phyloP scores from a whole-genome alignment of 2,797 vertebrate genomes.

The Pipistrellus kuhlii region DNA sequence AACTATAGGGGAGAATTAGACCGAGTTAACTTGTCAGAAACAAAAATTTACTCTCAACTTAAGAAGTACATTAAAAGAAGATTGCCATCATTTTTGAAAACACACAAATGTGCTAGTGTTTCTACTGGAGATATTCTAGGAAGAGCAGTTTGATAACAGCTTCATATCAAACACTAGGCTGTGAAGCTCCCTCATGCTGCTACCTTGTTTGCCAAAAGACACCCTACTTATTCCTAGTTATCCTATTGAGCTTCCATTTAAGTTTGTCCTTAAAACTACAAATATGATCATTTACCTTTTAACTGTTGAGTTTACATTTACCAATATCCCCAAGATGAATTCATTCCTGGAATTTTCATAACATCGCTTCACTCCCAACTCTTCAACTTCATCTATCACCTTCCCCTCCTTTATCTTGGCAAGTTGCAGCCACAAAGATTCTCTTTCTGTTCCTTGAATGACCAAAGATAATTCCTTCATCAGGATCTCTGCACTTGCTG shows the following conservation, averaged over 20 bases:
- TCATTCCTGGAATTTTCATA: slow-evolving; percentile 37
- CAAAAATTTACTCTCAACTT: slow-evolving; percentile 52
- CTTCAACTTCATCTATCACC: background rate
- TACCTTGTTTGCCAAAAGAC: slow-evolving; percentile 59
- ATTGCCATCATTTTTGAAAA: slow-evolving; percentile 48
- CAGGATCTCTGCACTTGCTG: background rate
- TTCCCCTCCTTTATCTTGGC: background rate
- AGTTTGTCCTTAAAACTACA: slow-evolving; percentile 69
- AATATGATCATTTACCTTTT: slow-evolving; percentile 51
- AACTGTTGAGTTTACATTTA: slow-evolving; percentile 53
- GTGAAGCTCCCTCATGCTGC: slow-evolving; percentile 78
- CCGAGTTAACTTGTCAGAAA: slow-evolving; percentile 42
- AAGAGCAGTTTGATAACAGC: slow-evolving; percentile 74
- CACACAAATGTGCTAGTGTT: slow-evolving; percentile 72
- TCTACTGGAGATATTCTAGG: slow-evolving; percentile 74
- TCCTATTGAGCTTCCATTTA: slow-evolving; percentile 62
- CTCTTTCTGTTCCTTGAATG: background rate
- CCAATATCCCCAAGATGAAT: slow-evolving; percentile 54
- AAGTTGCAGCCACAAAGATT: background rate
- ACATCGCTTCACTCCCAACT: background rate
- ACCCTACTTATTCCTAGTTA: slow-evolving; percentile 71
- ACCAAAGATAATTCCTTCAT: slow-evolving; percentile 6
- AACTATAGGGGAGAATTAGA: background rate
- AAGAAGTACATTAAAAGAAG: slow-evolving; percentile 62
- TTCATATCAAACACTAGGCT: slow-evolving; percentile 76